Evolutionary conservation across 2,888 invertebrate genomes (phyloP), one percentile per base, ranked within the genome.

Genomic region (Apamea monoglypha): DNA sequence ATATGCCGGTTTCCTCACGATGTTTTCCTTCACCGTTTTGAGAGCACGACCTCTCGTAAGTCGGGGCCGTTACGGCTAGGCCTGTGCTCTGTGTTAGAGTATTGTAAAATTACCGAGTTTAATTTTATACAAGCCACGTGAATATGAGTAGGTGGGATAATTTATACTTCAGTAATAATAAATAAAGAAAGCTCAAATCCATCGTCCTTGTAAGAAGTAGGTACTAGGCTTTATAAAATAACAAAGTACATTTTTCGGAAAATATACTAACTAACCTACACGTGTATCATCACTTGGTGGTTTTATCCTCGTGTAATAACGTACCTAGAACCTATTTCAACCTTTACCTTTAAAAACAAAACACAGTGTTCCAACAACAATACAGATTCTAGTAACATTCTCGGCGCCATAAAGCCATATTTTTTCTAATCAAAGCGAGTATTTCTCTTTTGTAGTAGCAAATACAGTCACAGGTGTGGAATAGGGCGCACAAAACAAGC

Each of bases 391-490:
- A 72, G 68, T 53, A 73, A 75, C 76, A 76, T 61, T 14, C 44
- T 73, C 44, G 1, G 0, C 2, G 36, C 44, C 21, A 71, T 76
- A 71, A 74, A 84, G 76, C 63, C 71, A 66, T 81, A 75, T 76
- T 78, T 74, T 84, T 78, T 76, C 72, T 70, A 64, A 84, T 71
- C 87, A 85, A 80, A 75, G 76, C 70, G 67, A 76, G 68, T 80
- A 74, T 74, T 84, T 81, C 59, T 47, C 74, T 74, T 81, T 67
- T 84, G 78, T 80, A 82, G 75, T 71, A 85, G 61, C 85, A 85
- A 81, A 83, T 81, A 82, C 66, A 80, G 85, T 70, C 78, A 50
- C 88, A 88, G 88, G 89, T 88, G 88, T 50, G 70, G 66, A 29
- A 78, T 73, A 85, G 61, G 78, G 80, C 66, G 63, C 67, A 78